Evolutionary conservation across 2,888 invertebrate genomes (phyloP).

Genomic region (Congeria kusceri): DNA sequence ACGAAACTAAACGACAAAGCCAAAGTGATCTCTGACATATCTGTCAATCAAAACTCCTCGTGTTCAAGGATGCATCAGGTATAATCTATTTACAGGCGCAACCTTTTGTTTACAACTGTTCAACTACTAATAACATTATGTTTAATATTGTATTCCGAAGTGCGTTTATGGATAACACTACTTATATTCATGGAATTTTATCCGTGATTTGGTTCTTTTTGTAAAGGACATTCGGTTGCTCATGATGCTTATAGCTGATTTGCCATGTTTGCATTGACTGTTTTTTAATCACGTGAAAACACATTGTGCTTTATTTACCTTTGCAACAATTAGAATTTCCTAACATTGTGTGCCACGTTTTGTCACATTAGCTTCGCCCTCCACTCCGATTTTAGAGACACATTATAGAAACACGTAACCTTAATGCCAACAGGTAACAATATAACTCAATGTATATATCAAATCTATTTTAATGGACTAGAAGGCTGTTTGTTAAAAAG

Average conservation of each 20-base stretch:
- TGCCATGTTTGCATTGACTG: too few relatives aligned
- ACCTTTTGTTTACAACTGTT: not conserved
- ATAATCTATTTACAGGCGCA: not conserved
- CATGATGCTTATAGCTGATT: too few relatives aligned
- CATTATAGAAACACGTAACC: constrained; percentile 5
- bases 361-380: constrained; percentile 50
- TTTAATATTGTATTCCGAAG: too few relatives aligned
- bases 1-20: constrained; percentile 50
- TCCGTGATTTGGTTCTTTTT: too few relatives aligned
- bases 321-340: too few relatives aligned
- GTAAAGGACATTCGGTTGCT: too few relatives aligned
- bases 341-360: not conserved
- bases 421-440: constrained; percentile 41
- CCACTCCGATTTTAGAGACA: constrained; percentile 56
- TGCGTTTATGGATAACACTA: too few relatives aligned
- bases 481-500: not conserved
- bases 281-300: too few relatives aligned
- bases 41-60: constrained; percentile 42
- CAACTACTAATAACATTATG: too few relatives aligned
- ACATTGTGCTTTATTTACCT: too few relatives aligned
- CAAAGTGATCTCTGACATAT: constrained; percentile 55
- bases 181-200: too few relatives aligned
- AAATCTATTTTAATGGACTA: constrained; percentile 54
- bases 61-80: constrained; percentile 61
- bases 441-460: not conserved